Evolutionary conservation across 1,140 invertebrate species (phyloP).

Genomic region (Metopolophium dirhodum): DNA sequence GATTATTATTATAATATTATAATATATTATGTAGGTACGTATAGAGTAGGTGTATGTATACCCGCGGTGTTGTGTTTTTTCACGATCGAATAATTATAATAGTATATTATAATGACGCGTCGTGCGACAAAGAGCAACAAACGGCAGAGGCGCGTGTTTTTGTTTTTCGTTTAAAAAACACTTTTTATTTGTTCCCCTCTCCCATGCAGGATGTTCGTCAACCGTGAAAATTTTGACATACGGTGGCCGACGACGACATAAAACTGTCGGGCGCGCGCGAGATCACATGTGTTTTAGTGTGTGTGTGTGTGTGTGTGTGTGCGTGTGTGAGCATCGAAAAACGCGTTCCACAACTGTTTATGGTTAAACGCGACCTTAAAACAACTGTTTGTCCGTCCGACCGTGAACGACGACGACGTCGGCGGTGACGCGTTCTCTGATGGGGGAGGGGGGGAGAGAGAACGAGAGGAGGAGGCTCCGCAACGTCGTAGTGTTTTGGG

Average conservation of each 20-base stretch:
- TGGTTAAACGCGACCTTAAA: conserved; percentile 35
- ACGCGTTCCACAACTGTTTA: conserved; percentile 47
- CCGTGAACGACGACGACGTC: conserved; percentile 7
- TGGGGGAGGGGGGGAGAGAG: too few relatives aligned
- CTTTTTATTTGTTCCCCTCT: neutral
- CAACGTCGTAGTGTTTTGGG: neutral
- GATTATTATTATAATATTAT: neutral
- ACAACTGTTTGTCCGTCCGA: conserved; percentile 41
- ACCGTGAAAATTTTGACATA: conserved; percentile 36
- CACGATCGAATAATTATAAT: conserved; percentile 9
- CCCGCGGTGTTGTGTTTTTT: neutral
- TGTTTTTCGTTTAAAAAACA: neutral
- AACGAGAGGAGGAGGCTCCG: neutral
- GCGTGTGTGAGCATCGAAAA: conserved; percentile 12
- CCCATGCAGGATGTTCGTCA: neutral
- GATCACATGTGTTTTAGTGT: neutral
- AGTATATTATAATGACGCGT: neutral
- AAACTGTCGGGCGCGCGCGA: neutral
- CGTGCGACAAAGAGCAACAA: neutral
- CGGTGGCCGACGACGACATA: conserved; percentile 20
- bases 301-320: neutral
- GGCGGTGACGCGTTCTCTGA: neutral
- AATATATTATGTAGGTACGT: neutral
- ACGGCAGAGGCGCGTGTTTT: neutral
- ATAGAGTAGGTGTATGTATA: neutral